Conservation (phyloP, 2,888 invertebrate species). For the Amblyjoppa proteus region DNA sequence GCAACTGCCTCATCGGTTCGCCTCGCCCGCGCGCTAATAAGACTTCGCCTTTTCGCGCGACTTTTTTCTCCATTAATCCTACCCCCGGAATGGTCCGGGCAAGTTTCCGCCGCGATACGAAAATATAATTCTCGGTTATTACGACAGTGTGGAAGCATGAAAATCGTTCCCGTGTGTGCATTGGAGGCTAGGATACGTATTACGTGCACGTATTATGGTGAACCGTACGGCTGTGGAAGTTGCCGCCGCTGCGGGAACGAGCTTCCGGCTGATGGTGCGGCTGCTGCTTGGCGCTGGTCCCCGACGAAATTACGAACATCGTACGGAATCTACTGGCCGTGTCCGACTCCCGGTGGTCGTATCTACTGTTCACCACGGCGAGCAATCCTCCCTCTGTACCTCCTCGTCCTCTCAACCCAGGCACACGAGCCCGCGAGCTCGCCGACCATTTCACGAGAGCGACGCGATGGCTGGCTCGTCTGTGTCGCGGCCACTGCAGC, state of each 20-base stretch:
- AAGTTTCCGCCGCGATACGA: slow-evolving; percentile 1
- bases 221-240: slow-evolving; percentile 25
- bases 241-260: slow-evolving; percentile 52
- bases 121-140: slow-evolving; percentile 21
- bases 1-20: background rate
- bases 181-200: slow-evolving; percentile 14
- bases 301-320: slow-evolving; percentile 67
- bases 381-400: slow-evolving; percentile 25
- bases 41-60: background rate
- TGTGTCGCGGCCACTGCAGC: slow-evolving; percentile 48
- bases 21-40: background rate
- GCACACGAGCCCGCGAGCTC: background rate
- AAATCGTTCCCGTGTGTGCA: slow-evolving; percentile 28
- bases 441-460: slow-evolving; percentile 51
- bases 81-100: background rate
- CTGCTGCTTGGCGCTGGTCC: slow-evolving; percentile 27
- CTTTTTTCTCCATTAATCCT: background rate
- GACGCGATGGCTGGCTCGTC: slow-evolving; percentile 39
- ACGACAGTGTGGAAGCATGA: slow-evolving; percentile 2
- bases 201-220: slow-evolving; percentile 44
- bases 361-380: slow-evolving; percentile 49
- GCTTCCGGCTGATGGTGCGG: slow-evolving; percentile 53
- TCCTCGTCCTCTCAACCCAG: background rate
- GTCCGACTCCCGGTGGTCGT: slow-evolving; percentile 62
- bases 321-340: slow-evolving; percentile 65